These are phyloP conservation scores for Drepana arcuata DNA, from an alignment of 1,140 invertebrate genomes.

Conservation along the genomic window DNA sequence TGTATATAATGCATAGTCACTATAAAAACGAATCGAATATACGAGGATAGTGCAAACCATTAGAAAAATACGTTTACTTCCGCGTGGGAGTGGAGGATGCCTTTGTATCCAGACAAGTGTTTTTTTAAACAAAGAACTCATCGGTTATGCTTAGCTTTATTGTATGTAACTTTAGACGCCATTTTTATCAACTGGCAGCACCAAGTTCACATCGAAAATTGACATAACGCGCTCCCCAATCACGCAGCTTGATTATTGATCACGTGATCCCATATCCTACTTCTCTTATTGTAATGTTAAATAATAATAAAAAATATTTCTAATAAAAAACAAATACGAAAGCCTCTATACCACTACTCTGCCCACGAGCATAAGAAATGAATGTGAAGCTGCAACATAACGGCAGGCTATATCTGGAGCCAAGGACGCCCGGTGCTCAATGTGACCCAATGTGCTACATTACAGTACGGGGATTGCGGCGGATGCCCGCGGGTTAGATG, in stretches of 20 bases:
- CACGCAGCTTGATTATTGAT: too few relatives aligned
- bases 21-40: background rate
- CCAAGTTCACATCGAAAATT: too few relatives aligned
- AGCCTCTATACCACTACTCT: background rate
- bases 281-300: background rate
- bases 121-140: background rate
- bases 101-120: background rate
- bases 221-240: too few relatives aligned
- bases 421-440: conserved; percentile 52
- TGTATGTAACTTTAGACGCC: too few relatives aligned
- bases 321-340: background rate
- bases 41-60: background rate
- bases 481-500: background rate
- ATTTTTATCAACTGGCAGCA: too few relatives aligned
- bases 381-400: background rate
- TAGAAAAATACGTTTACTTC: background rate
- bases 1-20: background rate
- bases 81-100: background rate
- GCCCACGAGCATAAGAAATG: too few relatives aligned
- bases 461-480: too few relatives aligned
- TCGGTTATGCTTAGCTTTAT: too few relatives aligned
- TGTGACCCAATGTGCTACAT: conserved; percentile 43
- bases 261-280: too few relatives aligned
- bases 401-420: conserved; percentile 21
- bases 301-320: background rate